Conservation (phyloP, 2,888 invertebrate genomes). For the Cloeon dipterum region DNA sequence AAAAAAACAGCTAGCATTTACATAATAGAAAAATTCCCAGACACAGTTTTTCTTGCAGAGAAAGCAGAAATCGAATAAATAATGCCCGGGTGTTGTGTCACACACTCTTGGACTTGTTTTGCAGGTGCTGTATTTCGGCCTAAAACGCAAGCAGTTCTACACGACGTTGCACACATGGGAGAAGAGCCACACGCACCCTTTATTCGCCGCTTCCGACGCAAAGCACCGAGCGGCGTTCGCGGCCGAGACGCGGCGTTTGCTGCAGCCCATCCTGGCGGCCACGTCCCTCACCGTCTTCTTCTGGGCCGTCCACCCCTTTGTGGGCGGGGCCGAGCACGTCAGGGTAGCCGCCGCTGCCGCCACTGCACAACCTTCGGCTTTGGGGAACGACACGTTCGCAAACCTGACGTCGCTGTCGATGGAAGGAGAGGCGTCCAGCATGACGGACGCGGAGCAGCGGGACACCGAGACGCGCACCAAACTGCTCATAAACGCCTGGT, state of each 20-base stretch:
- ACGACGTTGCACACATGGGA: constrained; percentile 66
- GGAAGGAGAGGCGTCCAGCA: constrained; percentile 17
- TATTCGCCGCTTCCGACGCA: constrained; percentile 63
- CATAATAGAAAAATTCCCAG: no score
- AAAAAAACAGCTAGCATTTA: no score
- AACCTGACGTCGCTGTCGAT: constrained; percentile 25
- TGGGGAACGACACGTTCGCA: neutral
- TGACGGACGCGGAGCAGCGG: neutral
- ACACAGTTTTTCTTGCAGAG: no score
- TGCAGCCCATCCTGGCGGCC: constrained; percentile 37
- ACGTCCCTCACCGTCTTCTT: constrained; percentile 18
- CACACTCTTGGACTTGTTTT: no score
- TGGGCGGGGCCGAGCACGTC: neutral
- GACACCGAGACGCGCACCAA: constrained; percentile 21
- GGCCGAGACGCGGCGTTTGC: constrained; percentile 47
- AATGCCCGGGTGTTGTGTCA: no score
- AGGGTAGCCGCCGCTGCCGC: neutral
- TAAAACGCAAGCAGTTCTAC: constrained; percentile 49
- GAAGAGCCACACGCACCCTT: constrained; percentile 29
- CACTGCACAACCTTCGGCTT: neutral
- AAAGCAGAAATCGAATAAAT: no score
- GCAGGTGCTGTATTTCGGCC: constrained; percentile 48
- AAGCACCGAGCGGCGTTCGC: constrained; percentile 50
- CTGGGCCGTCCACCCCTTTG: constrained; percentile 25
- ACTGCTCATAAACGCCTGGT: constrained; percentile 50